phyloP scores from a whole-genome alignment of 2,888 invertebrate species.

The Harpalus rufipes region DNA sequence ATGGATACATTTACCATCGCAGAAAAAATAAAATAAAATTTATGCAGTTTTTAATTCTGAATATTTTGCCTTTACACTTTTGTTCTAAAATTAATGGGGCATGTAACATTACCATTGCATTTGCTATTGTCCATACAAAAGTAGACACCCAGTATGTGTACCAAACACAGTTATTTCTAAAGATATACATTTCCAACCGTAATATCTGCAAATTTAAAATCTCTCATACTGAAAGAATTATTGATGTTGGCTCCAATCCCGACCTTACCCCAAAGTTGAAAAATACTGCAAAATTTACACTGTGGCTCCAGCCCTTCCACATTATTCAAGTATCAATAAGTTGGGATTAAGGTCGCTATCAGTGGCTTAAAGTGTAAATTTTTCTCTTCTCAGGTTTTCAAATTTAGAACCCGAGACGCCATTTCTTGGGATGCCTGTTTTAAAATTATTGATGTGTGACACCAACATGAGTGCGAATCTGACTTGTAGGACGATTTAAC shows the following conservation, averaged over 20 bases:
- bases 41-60: no score
- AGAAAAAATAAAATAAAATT: no score
- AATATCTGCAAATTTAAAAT: conserved; percentile 21
- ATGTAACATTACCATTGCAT: no score
- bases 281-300: conserved; percentile 30
- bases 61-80: no score
- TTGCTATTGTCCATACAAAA: no score
- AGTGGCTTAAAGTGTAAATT: neutral
- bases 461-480: conserved; percentile 21
- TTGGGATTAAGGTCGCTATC: neutral
- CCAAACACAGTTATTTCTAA: no score
- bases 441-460: conserved; percentile 46
- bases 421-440: conserved; percentile 25
- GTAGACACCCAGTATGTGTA: no score
- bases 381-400: neutral
- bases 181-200: neutral
- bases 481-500: conserved; percentile 26
- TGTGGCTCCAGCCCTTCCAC: neutral
- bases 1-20: no score
- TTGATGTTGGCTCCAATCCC: conserved; percentile 33
- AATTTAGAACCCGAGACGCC: conserved; percentile 21
- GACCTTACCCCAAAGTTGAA: conserved; percentile 12
- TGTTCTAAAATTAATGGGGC: no score
- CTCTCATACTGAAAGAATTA: conserved; percentile 8
- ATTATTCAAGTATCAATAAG: conserved; percentile 23